phyloP scores from a whole-genome alignment of 2,113 vertebrate genomes.

The Oreotrochilus melanogaster region DNA sequence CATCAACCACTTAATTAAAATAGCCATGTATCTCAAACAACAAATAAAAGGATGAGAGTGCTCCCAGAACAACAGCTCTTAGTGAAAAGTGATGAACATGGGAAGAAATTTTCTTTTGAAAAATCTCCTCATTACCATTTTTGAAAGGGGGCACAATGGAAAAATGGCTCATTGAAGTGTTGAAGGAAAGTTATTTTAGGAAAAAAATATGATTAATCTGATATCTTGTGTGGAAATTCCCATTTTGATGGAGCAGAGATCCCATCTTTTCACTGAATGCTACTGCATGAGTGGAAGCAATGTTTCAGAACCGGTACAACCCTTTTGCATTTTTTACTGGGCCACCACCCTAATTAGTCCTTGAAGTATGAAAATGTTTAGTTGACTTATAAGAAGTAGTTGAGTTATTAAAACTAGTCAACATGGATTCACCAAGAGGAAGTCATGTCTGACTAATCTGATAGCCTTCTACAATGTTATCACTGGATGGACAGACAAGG shows the following conservation, averaged over 20 bases:
- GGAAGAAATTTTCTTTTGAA: conserved; percentile 28
- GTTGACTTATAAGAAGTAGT: neutral
- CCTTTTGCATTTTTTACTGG: neutral
- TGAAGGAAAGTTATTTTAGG: neutral
- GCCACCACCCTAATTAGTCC: neutral
- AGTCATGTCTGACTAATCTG: too few relatives aligned
- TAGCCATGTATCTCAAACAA: conserved; percentile 25
- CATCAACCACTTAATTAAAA: conserved; percentile 53
- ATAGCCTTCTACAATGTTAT: too few relatives aligned
- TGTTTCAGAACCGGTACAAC: neutral
- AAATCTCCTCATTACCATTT: neutral
- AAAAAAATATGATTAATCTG: neutral
- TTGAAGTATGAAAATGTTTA: neutral
- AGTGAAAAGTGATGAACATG: neutral
- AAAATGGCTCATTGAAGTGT: neutral
- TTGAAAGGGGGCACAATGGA: neutral
- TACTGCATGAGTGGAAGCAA: neutral
- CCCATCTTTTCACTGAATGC: neutral
- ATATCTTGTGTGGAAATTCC: neutral
- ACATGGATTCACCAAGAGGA: too few relatives aligned
- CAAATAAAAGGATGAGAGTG: conserved; percentile 28
- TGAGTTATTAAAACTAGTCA: too few relatives aligned
- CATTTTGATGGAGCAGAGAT: neutral
- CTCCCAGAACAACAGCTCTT: conserved; percentile 36
- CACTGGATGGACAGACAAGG: too few relatives aligned